Base-by-base conservation (phyloP, 2,888 invertebrate genomes). In the Choreutis nemorana region DNA sequence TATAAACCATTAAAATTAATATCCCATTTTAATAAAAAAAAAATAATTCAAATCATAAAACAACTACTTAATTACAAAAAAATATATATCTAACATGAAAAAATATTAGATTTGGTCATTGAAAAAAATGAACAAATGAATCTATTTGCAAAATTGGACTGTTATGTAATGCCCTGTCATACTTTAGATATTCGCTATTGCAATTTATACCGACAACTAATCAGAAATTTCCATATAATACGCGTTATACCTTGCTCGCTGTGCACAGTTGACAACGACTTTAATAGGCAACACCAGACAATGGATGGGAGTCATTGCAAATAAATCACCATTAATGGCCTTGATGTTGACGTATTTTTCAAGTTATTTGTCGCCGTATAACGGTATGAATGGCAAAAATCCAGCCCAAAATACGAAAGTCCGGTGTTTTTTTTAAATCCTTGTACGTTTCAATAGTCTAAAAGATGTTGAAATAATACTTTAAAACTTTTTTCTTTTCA, bases 301-400 rank as follows among this genome's bases (percentile, higher is more conserved):
- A 68, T 70, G 65, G 58, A 60, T 42, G 35, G 36, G 44, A 41
- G 41, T 48, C 45, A 37, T 23, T 34, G 45, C 45, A 42, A 45
- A 62, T 70, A 66, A 65, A 68, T 67, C 61, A 62, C 43, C 34
- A 29, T 35, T 61, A 61, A 62, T 59, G 54, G 58, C 46, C 34
- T 41, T 48, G 45, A 42, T 51, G 57, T 51, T 58, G 58, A 58
- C 55, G 55, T 50, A 54, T 44, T 58, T 59, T 42, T 55, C 48
- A 60, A 62, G 49, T 55, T 61, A 65, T 61, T 50, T 57, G 53
- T 55, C n/a, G n/a, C n/a, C n/a, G n/a, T n/a, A n/a, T n/a, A n/a
- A n/a, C n/a, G 44, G 39, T 50, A 44, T 53, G 40, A 40, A 40
- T 34, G 35, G 32, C 25, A 37, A 35, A 39, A 37, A 41, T 39